These are phyloP conservation scores for Montipora cactus DNA, from an alignment of 64 coral and sea anemone genomes.

Conservation along the genomic window DNA sequence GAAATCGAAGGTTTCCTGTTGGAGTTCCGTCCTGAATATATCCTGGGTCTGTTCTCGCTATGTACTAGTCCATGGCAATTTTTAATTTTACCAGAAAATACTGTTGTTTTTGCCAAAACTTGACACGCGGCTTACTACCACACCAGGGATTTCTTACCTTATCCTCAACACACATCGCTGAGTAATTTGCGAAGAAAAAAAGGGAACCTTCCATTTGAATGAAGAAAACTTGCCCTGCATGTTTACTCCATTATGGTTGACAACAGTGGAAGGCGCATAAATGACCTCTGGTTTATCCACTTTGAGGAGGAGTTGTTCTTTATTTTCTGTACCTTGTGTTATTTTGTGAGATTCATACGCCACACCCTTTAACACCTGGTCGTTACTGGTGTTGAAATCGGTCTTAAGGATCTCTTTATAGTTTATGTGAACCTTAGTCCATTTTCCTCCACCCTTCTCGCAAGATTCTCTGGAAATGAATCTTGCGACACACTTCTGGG, in stretches of 20 bases:
- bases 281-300: conserved; percentile 3
- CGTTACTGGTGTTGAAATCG: not conserved
- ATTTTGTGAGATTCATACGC: conserved; percentile 9
- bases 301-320: not conserved
- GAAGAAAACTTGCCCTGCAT: conserved; percentile 43
- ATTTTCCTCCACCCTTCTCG: not conserved
- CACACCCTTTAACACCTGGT: not conserved
- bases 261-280: conserved; percentile 32
- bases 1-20: too few species aligned
- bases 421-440: not conserved
- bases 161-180: conserved; percentile 58
- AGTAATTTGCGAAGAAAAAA: conserved; percentile 22
- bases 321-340: conserved; percentile 10
- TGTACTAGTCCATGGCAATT: too few species aligned
- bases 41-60: too few species aligned
- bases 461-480: conserved; percentile 10
- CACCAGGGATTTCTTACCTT: not conserved
- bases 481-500: not conserved
- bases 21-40: too few species aligned
- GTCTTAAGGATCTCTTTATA: not conserved
- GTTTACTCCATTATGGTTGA: conserved; percentile 44
- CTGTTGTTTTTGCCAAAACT: too few species aligned
- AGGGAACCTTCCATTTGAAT: conserved; percentile 41
- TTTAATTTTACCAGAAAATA: too few species aligned
- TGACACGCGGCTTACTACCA: not conserved